These are phyloP conservation scores for Sesamia inferens DNA, from an alignment of 2,888 invertebrate genomes.

Conservation along the genomic window DNA sequence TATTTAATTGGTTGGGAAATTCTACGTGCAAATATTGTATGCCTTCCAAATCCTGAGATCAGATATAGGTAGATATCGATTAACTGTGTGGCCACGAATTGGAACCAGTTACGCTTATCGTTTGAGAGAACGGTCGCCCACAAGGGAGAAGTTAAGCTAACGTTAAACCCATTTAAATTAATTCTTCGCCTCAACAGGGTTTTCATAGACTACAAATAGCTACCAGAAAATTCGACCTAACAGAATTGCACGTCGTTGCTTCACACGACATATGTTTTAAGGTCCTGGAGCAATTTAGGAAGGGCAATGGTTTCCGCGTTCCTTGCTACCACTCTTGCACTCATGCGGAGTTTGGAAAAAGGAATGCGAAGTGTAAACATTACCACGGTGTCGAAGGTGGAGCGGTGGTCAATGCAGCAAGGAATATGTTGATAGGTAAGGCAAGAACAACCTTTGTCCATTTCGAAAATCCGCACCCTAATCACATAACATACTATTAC, in stretches of 20 bases:
- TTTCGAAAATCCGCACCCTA: not conserved
- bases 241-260: conserved; percentile 68
- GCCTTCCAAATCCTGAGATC: not conserved
- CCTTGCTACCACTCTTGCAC: conserved; percentile 80
- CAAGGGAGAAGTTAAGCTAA: not conserved
- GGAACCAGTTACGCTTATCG: not conserved
- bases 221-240: conserved; percentile 61
- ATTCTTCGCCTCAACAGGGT: conserved; percentile 58
- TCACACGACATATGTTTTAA: conserved; percentile 70
- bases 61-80: too few relatives aligned
- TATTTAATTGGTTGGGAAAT: too few relatives aligned
- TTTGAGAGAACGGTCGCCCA: not conserved
- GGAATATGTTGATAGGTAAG: conserved; percentile 67
- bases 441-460: not conserved
- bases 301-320: conserved; percentile 65
- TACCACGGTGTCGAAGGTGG: conserved; percentile 78
- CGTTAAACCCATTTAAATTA: not conserved
- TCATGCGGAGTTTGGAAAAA: conserved; percentile 52
- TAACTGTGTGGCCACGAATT: not conserved
- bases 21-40: not conserved
- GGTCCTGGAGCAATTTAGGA: conserved; percentile 63
- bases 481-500: too few relatives aligned
- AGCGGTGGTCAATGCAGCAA: conserved; percentile 68
- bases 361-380: conserved; percentile 56
- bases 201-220: conserved; percentile 53